Conservation (phyloP, 2,113 vertebrate species). For the Australoheros scitulus region DNA sequence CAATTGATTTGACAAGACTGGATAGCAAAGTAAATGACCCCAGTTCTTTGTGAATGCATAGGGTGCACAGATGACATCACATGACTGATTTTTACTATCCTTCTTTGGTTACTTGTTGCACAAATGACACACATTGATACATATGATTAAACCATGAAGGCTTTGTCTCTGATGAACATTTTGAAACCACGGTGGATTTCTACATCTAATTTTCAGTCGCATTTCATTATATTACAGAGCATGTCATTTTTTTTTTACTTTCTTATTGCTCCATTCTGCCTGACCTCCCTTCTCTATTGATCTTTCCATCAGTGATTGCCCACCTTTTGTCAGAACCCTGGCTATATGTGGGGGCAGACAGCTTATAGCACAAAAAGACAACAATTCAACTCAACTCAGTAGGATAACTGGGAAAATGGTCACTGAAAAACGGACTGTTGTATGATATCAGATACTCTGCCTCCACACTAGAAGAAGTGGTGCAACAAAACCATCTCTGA, state of each 20-base stretch:
- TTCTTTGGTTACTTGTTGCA: slow-evolving; percentile 54
- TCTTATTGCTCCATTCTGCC: slow-evolving; percentile 36
- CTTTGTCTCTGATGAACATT: slow-evolving; percentile 14
- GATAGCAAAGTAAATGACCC: not conserved
- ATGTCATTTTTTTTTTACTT: slow-evolving; percentile 39
- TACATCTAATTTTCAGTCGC: slow-evolving; percentile 5
- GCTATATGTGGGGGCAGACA: slow-evolving; percentile 14
- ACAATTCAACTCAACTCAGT: not conserved
- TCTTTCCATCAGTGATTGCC: slow-evolving; percentile 53
- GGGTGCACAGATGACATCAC: slow-evolving; percentile 32
- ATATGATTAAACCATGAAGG: slow-evolving; percentile 34
- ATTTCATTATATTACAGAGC: not conserved
- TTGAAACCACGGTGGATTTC: not conserved
- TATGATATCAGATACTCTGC: not conserved
- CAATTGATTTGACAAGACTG: slow-evolving; percentile 38
- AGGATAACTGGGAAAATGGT: slow-evolving; percentile 36
- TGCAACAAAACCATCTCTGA: not conserved
- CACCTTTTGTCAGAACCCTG: slow-evolving; percentile 23
- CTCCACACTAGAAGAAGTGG: not conserved
- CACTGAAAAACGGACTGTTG: not conserved
- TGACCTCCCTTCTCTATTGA: slow-evolving; percentile 63
- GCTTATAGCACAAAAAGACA: slow-evolving; percentile 5
- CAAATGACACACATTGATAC: slow-evolving; percentile 47
- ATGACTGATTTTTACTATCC: slow-evolving; percentile 49
- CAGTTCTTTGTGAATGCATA: slow-evolving; percentile 15